phyloP scores from a whole-genome alignment of 2,797 vertebrate genomes.

The Craterocephalus amniculus region DNA sequence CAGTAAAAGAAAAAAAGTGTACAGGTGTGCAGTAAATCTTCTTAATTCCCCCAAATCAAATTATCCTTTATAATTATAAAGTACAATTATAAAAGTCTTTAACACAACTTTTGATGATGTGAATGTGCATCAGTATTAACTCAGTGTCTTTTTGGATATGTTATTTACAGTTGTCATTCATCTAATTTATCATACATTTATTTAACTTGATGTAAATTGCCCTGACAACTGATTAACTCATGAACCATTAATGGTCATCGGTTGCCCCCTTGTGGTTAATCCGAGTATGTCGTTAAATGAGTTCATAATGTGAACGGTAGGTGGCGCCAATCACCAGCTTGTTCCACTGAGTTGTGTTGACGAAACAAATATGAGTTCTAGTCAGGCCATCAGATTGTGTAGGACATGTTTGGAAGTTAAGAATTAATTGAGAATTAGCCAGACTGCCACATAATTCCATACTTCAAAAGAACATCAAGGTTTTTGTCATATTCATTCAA shows the following conservation, averaged over 20 bases:
- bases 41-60: too few relatives aligned
- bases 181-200: background rate
- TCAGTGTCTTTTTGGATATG: too few relatives aligned
- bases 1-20: too few relatives aligned
- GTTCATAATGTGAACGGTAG: conserved; percentile 17
- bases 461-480: background rate
- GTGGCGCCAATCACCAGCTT: conserved; percentile 18
- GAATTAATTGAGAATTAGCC: too few relatives aligned
- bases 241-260: conserved; percentile 37
- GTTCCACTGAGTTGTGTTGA: too few relatives aligned
- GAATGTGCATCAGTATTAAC: background rate
- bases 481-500: background rate
- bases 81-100: background rate
- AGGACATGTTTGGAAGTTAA: background rate
- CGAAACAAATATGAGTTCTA: too few relatives aligned
- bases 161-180: background rate
- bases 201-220: background rate
- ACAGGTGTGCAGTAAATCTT: too few relatives aligned
- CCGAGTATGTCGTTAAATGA: background rate
- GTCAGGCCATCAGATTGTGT: background rate
- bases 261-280: conserved; percentile 37
- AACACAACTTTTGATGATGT: background rate
- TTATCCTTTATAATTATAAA: too few relatives aligned
- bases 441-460: background rate
- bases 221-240: background rate